Evolutionary conservation across 2,113 vertebrate species (phyloP), one percentile per base, ranked within the genome.

Genomic region (Takifugu bimaculatus): DNA sequence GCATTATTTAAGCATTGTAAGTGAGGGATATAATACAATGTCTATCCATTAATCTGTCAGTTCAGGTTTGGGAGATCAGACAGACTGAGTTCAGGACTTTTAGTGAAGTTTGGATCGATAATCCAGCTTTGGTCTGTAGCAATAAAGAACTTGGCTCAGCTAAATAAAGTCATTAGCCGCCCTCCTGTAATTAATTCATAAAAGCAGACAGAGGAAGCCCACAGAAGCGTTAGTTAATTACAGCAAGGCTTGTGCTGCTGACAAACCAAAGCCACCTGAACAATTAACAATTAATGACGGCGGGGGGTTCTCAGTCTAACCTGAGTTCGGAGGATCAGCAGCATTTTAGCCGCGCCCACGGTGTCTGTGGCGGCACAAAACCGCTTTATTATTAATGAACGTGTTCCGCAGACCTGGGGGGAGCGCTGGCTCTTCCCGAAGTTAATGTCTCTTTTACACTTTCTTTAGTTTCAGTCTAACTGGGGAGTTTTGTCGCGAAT

Each of bases 161-260:
- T 56, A 73, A 43, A 77, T 32, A 61, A 63, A 57, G 72, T 68
- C 67, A 42, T 63, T 65, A 61, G 72, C 56, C 74, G 71, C 63
- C 68, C 78, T 64, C 39, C 53, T 57, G 27, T 72, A 75, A 79
- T 82, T 81, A 66, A 81, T 76, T 78, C 63, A 78, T 65, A 76
- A 48, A 53, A 79, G 63, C 74, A 63, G 81, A 70, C 76, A 68
- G 75, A 65, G 61, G 67, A 75, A 59, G 48, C 65, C 72, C 66
- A 64, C 14, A 65, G 67, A 69, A 79, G 45, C 32, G 60, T 54
- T 60, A 28, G 71, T 70, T 79, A 79, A 79, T 84, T 75, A 82
- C 61, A 66, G 63, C 54, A 39, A 71, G 70, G 75, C 67, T 74
- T 64, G 66, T 72, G 68, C 54, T 73, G 72, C 57, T 70, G 66